Evolutionary conservation across 2,113 vertebrate species (phyloP).

Genomic region (Ceyx cyanopectus): DNA sequence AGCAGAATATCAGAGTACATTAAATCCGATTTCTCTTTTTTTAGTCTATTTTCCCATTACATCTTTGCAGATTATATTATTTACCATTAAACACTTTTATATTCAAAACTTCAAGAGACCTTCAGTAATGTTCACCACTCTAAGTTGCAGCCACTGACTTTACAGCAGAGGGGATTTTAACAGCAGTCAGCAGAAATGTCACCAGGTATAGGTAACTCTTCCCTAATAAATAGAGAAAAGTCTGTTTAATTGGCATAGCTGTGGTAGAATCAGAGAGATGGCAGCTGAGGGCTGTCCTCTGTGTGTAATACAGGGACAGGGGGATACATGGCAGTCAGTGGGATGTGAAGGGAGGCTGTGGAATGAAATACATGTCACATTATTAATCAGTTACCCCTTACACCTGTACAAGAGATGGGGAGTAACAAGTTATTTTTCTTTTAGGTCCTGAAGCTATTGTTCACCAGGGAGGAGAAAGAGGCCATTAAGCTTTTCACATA

Average conservation of each 20-base stretch:
- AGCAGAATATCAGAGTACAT: not conserved
- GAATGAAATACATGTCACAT: not conserved
- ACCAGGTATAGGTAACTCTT: not conserved
- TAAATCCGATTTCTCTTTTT: conserved; percentile 23
- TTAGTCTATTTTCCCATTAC: not conserved
- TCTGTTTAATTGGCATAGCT: conserved; percentile 30
- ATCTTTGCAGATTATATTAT: not conserved
- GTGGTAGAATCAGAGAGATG: not conserved
- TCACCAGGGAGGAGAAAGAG: not conserved
- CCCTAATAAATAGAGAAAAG: conserved; percentile 4
- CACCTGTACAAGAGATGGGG: not conserved
- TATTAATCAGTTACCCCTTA: not conserved
- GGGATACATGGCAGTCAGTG: not conserved
- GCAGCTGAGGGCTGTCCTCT: conserved; percentile 34
- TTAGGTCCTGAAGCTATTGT: not conserved
- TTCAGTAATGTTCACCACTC: not conserved
- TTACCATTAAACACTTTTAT: not conserved
- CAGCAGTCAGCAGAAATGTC: conserved; percentile 41
- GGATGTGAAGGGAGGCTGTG: not conserved
- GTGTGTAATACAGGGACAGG: not conserved
- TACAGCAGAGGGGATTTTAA: not conserved
- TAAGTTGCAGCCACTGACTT: conserved; percentile 9
- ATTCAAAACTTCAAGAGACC: not conserved
- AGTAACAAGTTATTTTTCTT: not conserved
- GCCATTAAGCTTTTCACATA: not conserved